These are phyloP conservation scores for Paedocypris micromegethes DNA, from an alignment of 2,797 vertebrate genomes.

Conservation along the genomic window DNA sequence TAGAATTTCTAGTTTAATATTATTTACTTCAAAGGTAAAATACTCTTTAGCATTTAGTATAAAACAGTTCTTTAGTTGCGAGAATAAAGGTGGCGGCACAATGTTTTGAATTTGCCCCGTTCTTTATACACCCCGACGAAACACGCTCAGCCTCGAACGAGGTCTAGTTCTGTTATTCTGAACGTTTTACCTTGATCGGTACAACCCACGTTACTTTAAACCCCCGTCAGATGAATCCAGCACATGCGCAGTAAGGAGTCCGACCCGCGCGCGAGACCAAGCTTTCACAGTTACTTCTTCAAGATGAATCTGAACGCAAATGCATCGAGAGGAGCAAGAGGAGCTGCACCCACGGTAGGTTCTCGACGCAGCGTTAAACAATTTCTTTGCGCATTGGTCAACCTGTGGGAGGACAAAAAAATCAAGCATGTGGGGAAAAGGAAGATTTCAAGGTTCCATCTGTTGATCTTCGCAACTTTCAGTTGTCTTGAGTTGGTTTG, in stretches of 20 bases:
- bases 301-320: not conserved
- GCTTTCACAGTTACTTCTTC: not conserved
- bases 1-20: too few species aligned
- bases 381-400: not conserved
- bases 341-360: conserved; percentile 1
- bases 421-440: not conserved
- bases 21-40: too few species aligned
- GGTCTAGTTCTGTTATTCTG: too few species aligned
- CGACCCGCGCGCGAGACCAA: not conserved
- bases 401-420: not conserved
- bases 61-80: too few species aligned
- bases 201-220: too few species aligned
- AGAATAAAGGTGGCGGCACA: too few species aligned
- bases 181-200: too few species aligned
- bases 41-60: too few species aligned
- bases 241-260: not conserved
- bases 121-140: too few species aligned
- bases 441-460: not conserved
- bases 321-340: not conserved
- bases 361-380: not conserved
- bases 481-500: not conserved
- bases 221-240: too few species aligned
- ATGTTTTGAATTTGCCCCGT: too few species aligned
- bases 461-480: conserved; percentile 22
- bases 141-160: too few species aligned